phyloP scores from a whole-genome alignment of 2,888 invertebrate genomes.

The Sinohyriopsis cumingii region DNA sequence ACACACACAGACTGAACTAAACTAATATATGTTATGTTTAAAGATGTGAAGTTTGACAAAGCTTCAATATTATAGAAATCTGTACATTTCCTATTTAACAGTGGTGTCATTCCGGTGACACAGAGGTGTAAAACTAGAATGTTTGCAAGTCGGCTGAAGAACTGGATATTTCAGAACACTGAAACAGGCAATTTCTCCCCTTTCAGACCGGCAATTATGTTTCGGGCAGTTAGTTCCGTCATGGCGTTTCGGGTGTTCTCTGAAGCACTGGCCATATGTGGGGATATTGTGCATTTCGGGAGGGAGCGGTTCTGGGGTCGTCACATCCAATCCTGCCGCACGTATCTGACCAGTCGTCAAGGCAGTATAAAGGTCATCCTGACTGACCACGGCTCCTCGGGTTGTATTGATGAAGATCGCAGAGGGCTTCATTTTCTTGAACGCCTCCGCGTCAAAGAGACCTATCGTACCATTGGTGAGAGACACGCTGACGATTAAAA shows the following conservation, averaged over 20 bases:
- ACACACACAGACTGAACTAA: too few relatives aligned
- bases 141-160: too few relatives aligned
- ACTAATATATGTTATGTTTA: too few relatives aligned
- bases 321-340: slow-evolving; percentile 93
- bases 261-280: slow-evolving; percentile 92
- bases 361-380: slow-evolving; percentile 84
- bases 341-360: slow-evolving; percentile 80
- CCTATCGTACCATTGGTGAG: slow-evolving; percentile 81
- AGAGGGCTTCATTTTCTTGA: slow-evolving; percentile 87
- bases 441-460: slow-evolving; percentile 84
- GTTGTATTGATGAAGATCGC: slow-evolving; percentile 91
- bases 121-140: too few relatives aligned
- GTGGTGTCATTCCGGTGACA: too few relatives aligned
- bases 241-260: slow-evolving; percentile 83
- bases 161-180: slow-evolving; percentile 1
- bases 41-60: too few relatives aligned
- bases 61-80: too few relatives aligned
- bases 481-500: slow-evolving; percentile 86
- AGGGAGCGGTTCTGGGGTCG: slow-evolving; percentile 89
- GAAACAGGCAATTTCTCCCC: slow-evolving; percentile 79
- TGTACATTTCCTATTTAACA: too few relatives aligned
- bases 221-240: slow-evolving; percentile 84
- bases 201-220: slow-evolving; percentile 83
- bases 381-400: slow-evolving; percentile 79
- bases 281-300: slow-evolving; percentile 86